Percentiles rank a stretch among this genome's conserved stretches.
Evolutionary conservation across 2,888 invertebrate genomes (phyloP).

Genomic region (Perdita meconis): DNA sequence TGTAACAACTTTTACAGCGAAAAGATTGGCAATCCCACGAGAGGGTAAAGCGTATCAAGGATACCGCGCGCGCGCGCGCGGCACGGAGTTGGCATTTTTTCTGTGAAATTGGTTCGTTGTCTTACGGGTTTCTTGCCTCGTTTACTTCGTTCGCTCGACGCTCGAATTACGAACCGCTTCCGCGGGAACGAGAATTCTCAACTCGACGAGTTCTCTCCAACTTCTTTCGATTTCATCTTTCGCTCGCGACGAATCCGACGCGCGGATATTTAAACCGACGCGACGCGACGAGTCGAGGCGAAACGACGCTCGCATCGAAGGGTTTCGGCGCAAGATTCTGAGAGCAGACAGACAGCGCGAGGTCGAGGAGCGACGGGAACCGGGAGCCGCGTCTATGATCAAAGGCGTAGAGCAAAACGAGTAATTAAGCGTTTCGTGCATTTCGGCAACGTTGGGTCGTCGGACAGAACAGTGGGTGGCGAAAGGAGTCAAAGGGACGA

Average conservation of each 20-base stretch:
- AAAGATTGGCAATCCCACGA: neutral
- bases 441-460: constrained; percentile 15
- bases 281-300: neutral
- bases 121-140: constrained; percentile 1
- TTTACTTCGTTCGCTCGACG: neutral
- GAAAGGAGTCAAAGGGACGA: constrained; percentile 21
- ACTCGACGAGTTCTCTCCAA: too few relatives aligned
- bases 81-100: neutral
- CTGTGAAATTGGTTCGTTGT: constrained; percentile 8
- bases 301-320: neutral
- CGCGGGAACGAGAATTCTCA: neutral
- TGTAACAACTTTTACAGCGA: constrained; percentile 7
- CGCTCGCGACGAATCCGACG: neutral
- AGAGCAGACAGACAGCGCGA: neutral
- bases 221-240: neutral
- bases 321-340: neutral
- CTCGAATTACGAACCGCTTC: neutral
- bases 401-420: constrained; percentile 23
- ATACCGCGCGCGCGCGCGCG: neutral
- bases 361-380: too few relatives aligned
- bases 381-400: neutral
- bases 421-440: constrained; percentile 57
- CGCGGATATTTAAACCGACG: neutral
- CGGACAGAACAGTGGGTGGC: neutral
- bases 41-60: constrained; percentile 1